These are phyloP conservation scores for Aegotheles bennettii DNA, from an alignment of 2,113 vertebrate genomes.

Conservation along the genomic window DNA sequence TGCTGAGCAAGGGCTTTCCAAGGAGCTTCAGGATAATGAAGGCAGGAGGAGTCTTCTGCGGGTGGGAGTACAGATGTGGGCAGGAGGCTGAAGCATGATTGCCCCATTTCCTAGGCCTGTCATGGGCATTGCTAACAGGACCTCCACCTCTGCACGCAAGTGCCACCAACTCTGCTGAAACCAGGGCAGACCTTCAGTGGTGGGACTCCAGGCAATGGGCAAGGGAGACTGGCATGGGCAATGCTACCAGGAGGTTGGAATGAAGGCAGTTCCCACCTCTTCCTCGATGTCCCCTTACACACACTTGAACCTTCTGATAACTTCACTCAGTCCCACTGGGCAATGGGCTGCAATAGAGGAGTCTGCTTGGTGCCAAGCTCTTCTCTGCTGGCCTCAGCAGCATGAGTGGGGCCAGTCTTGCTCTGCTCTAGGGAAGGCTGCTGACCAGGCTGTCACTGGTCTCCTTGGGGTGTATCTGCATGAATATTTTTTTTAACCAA, in stretches of 20 bases:
- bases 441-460: background rate
- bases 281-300: background rate
- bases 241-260: background rate
- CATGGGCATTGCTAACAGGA: background rate
- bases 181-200: background rate
- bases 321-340: background rate
- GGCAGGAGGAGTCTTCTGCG: background rate
- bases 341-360: background rate
- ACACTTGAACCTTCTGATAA: background rate
- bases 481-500: background rate
- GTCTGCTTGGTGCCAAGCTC: background rate
- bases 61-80: background rate
- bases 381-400: background rate
- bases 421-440: background rate
- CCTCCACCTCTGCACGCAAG: background rate
- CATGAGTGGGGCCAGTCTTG: background rate
- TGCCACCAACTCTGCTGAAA: background rate
- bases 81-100: rapidly evolving
- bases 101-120: background rate
- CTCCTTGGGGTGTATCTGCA: background rate
- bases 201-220: background rate
- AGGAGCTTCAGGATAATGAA: background rate
- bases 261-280: background rate
- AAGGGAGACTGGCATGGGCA: background rate
- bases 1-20: background rate